phyloP scores from a whole-genome alignment of 37 sponge, comb jelly and placozoan species.

The Aplysina aerophoba region DNA sequence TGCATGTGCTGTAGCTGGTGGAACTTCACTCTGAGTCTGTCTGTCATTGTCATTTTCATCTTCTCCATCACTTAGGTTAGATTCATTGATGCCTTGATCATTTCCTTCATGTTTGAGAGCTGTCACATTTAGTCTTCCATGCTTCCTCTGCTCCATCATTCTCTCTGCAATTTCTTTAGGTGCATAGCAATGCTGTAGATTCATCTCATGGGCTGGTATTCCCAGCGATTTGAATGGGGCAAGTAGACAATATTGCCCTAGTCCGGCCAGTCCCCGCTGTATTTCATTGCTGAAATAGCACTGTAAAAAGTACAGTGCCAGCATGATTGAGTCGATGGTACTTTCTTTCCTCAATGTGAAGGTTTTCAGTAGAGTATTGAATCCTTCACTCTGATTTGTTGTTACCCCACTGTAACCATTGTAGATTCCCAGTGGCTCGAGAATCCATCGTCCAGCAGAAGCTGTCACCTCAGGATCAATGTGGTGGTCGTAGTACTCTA shows the following conservation, averaged over 20 bases:
- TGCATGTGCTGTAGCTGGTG: too few relatives aligned
- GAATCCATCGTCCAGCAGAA: conserved; percentile 16
- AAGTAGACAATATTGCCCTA: conserved; percentile 43
- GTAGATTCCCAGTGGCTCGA: conserved; percentile 14
- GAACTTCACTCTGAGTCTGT: too few relatives aligned
- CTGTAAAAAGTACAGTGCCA: conserved; percentile 53
- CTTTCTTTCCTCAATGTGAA: conserved; percentile 57
- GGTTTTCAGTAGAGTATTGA: conserved; percentile 37
- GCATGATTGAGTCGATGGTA: conserved; percentile 42
- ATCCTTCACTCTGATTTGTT: conserved; percentile 68
- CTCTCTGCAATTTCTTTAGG: conserved; percentile 5
- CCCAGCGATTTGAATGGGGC: neutral
- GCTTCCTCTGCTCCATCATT: neutral
- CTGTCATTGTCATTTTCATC: too few relatives aligned
- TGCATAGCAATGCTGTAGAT: neutral
- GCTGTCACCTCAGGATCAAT: neutral
- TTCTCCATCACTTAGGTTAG: too few relatives aligned
- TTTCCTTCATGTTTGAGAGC: neutral
- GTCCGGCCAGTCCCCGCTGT: conserved; percentile 52
- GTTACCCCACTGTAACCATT: conserved; percentile 29
- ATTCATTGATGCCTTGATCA: too few relatives aligned
- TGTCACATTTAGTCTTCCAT: neutral
- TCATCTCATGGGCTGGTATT: neutral
- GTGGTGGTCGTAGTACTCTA: neutral
- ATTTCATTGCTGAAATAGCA: conserved; percentile 65